Evolutionary conservation across 2,113 vertebrate species (phyloP), one percentile per base, ranked within the genome.

Genomic region (Sitta europaea): DNA sequence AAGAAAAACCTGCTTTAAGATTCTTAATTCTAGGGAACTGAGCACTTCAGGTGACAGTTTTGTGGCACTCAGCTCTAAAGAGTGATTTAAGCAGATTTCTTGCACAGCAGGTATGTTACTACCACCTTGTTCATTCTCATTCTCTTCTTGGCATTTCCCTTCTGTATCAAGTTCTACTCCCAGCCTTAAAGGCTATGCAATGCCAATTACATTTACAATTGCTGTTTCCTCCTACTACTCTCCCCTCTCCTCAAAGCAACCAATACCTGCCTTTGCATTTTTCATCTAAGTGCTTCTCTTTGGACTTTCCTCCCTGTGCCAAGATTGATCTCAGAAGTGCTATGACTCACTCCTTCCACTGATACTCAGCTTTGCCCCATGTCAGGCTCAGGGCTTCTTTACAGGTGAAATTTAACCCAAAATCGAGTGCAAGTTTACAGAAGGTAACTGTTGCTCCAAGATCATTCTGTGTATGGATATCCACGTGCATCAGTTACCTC

Each of bases 1-100:
- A 90, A 86, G 78, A 91, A 87, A 95, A 93, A 85, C 35, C 38
- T 88, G 42, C 66, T 94, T 58, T 70, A 79, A 73, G 33, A 47
- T 35, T 47, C 14, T 67, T 66, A 29, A 16, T 72, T 89, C 70
- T 62, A 72, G 40, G 23, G 51, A 94, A 76, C 17, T 25, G 36
- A 90, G 65, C 23, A 51, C 51, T 72, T 77, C 59, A 90, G 20
- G 14, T n/a, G 63, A 24, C 47, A 61, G 33, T 70, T 91, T 79
- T 58, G 51, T 76, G 71, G 94, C 42, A 59, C 27, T 50, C 15
- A 16, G 19, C 68, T 93, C 29, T 36, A n/a, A 85, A 86, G 28
- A 62, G 22, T 3, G 2, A 55, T 82, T 73, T 66, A 88, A 71
- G 50, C 31, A 29, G 33, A 61, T 61, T 91, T 87, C 73, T 63